Evolutionary conservation across 1,140 invertebrate genomes (phyloP), one percentile per base, ranked within the genome.

Genomic region (Ceratina japonica): DNA sequence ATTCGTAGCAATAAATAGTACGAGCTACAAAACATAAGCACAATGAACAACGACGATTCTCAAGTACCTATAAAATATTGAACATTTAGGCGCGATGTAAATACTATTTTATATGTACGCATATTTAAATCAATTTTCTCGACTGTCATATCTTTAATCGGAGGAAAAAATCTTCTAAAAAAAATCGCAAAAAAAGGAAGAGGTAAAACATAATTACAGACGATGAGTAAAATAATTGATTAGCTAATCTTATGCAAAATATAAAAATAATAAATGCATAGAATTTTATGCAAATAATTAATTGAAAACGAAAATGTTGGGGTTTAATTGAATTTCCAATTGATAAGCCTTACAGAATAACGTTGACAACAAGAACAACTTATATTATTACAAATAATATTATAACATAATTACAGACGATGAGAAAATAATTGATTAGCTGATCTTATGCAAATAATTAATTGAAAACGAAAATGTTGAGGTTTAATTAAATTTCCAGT

Each of bases 1-100:
- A 98, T 91, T 98, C 97, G 92, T 98, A 98, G 91, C 97, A 98
- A 92, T 97, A 97, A 85, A 98, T 96, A 59, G 96, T 95, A 78
- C 96, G 95, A 79, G 96, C 97, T 97, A 80, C 54, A 80, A 77
- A 87, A 83, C 7, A 85, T 5, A 59, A 62, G 18, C 3, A 15
- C 20, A 24, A 70, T 77, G 58, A 77, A 37, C 0, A 0, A 0
- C 13, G 37, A 44, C 37, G 10, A 44, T 44, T 44, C 37, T 44
- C 37, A 44, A 44, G 37, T 7, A 44, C 5, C 37, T 44, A 44
- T 8, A 44, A 7, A 44, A 10, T 8, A 8, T 10, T 44, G 37
- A 51, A 16, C 20, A 51, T 51, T 54, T 4, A 49, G 22, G 61
- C n/a, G 2, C n/a, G 2, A 5, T 1, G 3, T 15, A 37, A 65